Evolutionary conservation across 2,888 invertebrate species (phyloP).

Genomic region (Drosophila longiperda): DNA sequence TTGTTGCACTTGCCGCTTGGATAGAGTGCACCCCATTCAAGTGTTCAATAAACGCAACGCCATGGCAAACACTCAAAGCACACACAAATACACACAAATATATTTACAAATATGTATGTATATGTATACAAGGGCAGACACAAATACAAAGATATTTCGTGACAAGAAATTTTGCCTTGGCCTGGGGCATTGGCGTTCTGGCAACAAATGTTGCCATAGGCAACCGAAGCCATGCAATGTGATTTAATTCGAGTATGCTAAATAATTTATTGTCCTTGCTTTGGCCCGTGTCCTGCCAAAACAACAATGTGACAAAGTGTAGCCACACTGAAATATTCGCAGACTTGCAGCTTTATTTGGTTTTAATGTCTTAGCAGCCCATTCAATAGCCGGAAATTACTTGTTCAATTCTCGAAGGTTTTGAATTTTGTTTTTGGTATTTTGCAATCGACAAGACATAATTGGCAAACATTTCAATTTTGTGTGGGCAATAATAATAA

Average conservation of each 20-base stretch:
- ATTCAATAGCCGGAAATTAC: conserved; percentile 35
- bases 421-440: conserved; percentile 8
- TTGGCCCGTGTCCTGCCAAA: conserved; percentile 24
- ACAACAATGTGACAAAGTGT: conserved; percentile 26
- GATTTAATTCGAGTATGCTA: conserved; percentile 22
- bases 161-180: conserved; percentile 55
- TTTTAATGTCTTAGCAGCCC: conserved; percentile 7
- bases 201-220: conserved; percentile 35
- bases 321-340: conserved; percentile 10
- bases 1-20: conserved; percentile 53
- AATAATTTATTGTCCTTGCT: conserved; percentile 60
- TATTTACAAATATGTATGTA: too few species aligned
- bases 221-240: conserved; percentile 10
- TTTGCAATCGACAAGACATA: conserved; percentile 16
- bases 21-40: conserved; percentile 67
- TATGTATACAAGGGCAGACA: not conserved
- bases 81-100: conserved; percentile 9
- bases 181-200: conserved; percentile 38
- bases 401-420: conserved; percentile 8
- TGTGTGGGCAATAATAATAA: conserved; percentile 27
- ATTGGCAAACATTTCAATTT: conserved; percentile 47
- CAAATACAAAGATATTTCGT: conserved; percentile 54
- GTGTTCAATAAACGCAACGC: conserved; percentile 75
- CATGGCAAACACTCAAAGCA: conserved; percentile 39
- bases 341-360: conserved; percentile 15